Conservation (phyloP, 1,140 invertebrate genomes). For the Neodiprion pinetum region DNA sequence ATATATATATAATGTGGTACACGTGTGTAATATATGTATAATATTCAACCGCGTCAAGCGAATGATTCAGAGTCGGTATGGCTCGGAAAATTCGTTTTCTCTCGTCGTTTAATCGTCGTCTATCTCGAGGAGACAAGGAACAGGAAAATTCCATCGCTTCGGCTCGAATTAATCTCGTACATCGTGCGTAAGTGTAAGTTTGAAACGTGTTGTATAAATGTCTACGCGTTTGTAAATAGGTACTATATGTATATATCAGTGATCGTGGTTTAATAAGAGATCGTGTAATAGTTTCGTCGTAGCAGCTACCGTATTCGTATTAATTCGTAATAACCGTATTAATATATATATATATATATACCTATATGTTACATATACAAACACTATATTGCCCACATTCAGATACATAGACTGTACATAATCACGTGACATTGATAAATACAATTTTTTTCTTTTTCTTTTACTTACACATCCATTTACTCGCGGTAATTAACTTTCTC, state of each 20-base stretch:
- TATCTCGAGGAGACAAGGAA: neutral
- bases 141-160: neutral
- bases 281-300: too few relatives aligned
- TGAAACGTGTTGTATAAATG: neutral
- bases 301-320: too few relatives aligned
- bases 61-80: neutral
- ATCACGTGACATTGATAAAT: constrained; percentile 39
- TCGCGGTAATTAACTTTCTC: neutral
- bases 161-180: neutral
- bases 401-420: constrained; percentile 22
- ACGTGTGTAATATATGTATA: neutral
- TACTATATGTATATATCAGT: too few relatives aligned
- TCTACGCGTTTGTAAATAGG: too few relatives aligned
- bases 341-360: constrained; percentile 20
- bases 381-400: constrained; percentile 18
- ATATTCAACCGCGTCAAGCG: neutral
- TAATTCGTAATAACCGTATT: neutral
- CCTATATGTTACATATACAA: constrained; percentile 10
- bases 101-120: neutral
- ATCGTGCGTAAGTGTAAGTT: too few relatives aligned
- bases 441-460: constrained; percentile 18
- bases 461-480: neutral
- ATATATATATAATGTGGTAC: neutral
- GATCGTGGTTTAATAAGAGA: too few relatives aligned
- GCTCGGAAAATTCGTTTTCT: neutral